Base-by-base conservation (phyloP, 2,888 invertebrate species). In the Eristalis arbustorum region DNA sequence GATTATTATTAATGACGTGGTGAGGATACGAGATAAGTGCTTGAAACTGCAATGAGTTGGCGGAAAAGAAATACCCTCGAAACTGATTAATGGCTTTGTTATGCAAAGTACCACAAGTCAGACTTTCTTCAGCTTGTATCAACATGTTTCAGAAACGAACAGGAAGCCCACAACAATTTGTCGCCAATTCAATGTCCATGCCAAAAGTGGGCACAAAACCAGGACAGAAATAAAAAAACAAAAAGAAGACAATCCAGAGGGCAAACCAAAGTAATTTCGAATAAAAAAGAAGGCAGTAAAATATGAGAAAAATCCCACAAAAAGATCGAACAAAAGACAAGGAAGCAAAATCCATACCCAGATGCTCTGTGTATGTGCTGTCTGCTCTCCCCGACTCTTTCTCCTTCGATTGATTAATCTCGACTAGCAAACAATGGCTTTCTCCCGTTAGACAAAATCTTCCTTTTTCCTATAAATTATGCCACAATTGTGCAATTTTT, bases 401-500 rank as follows among this genome's bases (percentile, higher is more conserved):
- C 66, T 67, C 74, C 62, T 18, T 23, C 40, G 62, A 67, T 80
- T 68, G 69, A 85, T 78, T 85, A 82, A 77, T 85, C 85, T 74
- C 82, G 77, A 71, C 18, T 8, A 8, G 8, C 49, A 42, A 31
- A 74, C 71, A 77, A 85, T 66, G 31, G 6, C 13, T 10, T 18
- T 40, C 64, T 59, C 68, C 71, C 67, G 66, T 72, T 72, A 63
- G 22, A 28, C 42, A 61, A 40, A 64, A 22, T 64, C 23, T n/a
- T 42, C 14, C 56, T 68, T 73, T 73, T 80, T 73, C 56, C 67
- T 68, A 81, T 74, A 75, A 82, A 85, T 85, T 78, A 74, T 78
- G 77, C 85, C 82, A 74, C 85, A 85, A 85, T 85, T 85, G 82
- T 85, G 74, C 74, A 82, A 82, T 71, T 69, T 76, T 78, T 75